Base-by-base conservation (phyloP, 1,140 invertebrate species). In the Riptortus pedestris region DNA sequence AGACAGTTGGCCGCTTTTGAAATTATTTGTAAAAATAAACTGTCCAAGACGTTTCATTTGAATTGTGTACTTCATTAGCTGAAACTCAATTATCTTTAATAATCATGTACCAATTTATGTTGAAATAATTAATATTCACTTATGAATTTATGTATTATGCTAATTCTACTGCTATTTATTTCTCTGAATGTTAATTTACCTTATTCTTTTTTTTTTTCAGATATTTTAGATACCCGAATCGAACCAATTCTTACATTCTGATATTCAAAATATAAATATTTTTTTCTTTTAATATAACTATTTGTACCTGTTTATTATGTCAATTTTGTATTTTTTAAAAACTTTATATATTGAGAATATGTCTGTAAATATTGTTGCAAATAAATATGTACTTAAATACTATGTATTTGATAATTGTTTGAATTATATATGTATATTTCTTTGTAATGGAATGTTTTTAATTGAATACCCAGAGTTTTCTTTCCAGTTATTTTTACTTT, bases 211-310 rank as follows among this genome's bases (percentile, higher is more conserved):
- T 71, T 67, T 70, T 72, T 82, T 80, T 43, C 80, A 92, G 88
- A 91, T 80, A 87, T 91, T 66, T 74, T 92, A 72, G 89, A 91
- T 76, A 86, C 88, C 75, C 83, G 87, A 73, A 88, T 91, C 76
- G 87, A 87, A 69, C 89, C 90, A 20, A 90, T 91, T 72, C 75
- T 93, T 70, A 92, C 90, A 61, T 93, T 93, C 78, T 93, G 87
- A 77, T 72, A 69, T 62, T 43, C 33, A 22, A 20, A 18, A n/a
- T 24, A 26, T 38, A n/a, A 20, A 52, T 38, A 38, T 52, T 43
- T 55, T 45, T 51, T 58, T 43, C 4, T 26, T 16, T n/a, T 60
- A 27, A 28, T 55, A 48, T 61, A 55, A 26, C 24, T 24, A 16
- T 65, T 65, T 57, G 59, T 61, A 55, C 62, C 45, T 67, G 58